These are phyloP conservation scores for Thalassoma bifasciatum DNA, from an alignment of 2,113 vertebrate genomes.

Conservation along the genomic window DNA sequence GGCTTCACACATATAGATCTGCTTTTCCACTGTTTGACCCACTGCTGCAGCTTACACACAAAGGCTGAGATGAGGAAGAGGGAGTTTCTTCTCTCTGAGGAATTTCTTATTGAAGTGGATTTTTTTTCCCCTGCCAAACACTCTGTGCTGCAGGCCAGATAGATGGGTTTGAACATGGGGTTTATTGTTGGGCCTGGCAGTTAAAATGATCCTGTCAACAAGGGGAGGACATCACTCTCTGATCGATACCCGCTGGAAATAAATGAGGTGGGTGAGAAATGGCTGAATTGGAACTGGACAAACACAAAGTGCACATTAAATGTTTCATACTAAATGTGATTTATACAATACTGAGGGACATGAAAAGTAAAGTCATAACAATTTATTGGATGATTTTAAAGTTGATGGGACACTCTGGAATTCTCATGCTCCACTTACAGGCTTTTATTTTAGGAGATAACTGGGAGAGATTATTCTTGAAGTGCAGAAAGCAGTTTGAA, in stretches of 20 bases:
- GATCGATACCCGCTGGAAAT: constrained; percentile 47
- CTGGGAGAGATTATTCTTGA: constrained; percentile 2
- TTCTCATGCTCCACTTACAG: constrained; percentile 4
- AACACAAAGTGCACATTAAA: constrained; percentile 22
- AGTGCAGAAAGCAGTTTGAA: background rate
- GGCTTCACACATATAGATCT: constrained; percentile 76
- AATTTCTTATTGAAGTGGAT: constrained; percentile 27
- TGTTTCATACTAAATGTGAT: constrained; percentile 23
- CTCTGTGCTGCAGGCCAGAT: constrained; percentile 30
- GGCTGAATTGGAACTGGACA: constrained; percentile 12
- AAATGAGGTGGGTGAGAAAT: constrained; percentile 32
- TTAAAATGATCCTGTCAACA: constrained; percentile 42
- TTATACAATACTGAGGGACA: constrained; percentile 1
- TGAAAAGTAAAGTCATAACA: constrained; percentile 22
- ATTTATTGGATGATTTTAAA: constrained; percentile 1
- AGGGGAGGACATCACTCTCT: constrained; percentile 26
- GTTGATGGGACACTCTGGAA: background rate
- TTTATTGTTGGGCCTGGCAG: constrained; percentile 44
- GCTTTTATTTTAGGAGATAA: constrained; percentile 17
- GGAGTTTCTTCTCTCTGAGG: constrained; percentile 50
- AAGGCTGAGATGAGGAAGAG: constrained; percentile 38
- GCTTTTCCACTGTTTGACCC: constrained; percentile 69
- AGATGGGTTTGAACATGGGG: constrained; percentile 18
- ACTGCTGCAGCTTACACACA: constrained; percentile 55
- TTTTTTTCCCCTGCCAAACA: constrained; percentile 30